These are phyloP conservation scores for Bradypus variegatus DNA, from an alignment of 2,797 vertebrate species.

Conservation along the genomic window DNA sequence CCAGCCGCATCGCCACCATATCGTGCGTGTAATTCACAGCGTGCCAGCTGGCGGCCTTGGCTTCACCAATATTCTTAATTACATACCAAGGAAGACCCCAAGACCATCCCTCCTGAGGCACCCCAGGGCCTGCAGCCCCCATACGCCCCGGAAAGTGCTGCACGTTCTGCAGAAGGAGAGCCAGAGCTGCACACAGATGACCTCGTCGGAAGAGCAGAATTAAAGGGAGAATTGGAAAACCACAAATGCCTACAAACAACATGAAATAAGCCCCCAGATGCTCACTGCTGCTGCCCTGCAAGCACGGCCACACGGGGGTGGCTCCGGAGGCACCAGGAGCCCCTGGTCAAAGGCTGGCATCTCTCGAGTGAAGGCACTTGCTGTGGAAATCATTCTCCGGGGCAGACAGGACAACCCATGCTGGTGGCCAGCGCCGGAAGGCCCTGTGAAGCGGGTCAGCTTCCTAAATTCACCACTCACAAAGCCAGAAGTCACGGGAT, in stretches of 20 bases:
- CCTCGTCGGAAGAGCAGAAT: neutral
- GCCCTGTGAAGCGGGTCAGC: too few species aligned
- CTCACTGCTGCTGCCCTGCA: neutral
- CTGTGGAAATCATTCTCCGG: conserved; percentile 21
- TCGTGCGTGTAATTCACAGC: too few species aligned
- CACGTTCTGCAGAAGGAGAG: neutral
- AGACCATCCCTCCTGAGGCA: neutral
- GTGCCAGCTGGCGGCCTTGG: neutral
- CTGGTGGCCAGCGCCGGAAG: neutral
- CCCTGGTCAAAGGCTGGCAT: neutral
- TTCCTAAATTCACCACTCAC: too few species aligned
- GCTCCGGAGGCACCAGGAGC: neutral
- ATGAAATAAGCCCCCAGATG: neutral
- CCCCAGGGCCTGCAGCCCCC: neutral
- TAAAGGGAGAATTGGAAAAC: neutral
- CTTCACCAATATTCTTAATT: neutral
- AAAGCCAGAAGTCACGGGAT: too few species aligned
- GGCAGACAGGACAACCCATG: neutral
- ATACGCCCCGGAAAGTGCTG: neutral
- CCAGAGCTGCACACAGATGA: neutral
- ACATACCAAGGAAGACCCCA: neutral
- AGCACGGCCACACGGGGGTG: neutral
- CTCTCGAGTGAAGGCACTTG: conserved; percentile 21
- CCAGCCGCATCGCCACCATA: too few species aligned
- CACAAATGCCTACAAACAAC: neutral